Evolutionary conservation across 2,888 invertebrate species (phyloP).

Genomic region (Endomychus coccineus): DNA sequence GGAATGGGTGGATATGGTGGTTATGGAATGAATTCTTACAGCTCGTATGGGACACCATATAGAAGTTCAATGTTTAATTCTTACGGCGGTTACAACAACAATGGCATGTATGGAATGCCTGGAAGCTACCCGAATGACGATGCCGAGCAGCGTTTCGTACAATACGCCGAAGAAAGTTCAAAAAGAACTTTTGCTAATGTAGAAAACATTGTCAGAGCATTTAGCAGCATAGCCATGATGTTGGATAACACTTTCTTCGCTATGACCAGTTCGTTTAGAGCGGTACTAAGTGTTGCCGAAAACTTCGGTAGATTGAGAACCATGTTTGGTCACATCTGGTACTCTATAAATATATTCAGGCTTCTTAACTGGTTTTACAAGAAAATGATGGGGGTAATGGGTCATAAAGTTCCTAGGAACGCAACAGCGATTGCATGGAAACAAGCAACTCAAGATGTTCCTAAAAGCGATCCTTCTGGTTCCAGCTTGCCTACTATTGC

Average conservation of each 20-base stretch:
- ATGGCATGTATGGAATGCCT: conserved; percentile 44
- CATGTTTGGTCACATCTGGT: conserved; percentile 80
- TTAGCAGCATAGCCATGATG: conserved; percentile 93
- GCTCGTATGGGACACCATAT: conserved; percentile 26
- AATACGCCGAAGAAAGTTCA: conserved; percentile 85
- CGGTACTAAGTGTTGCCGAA: conserved; percentile 92
- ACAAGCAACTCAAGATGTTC: conserved; percentile 31
- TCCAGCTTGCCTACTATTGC: conserved; percentile 84
- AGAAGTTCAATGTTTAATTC: conserved; percentile 15
- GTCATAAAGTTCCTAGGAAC: conserved; percentile 45
- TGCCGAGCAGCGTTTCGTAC: conserved; percentile 68
- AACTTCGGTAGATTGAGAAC: conserved; percentile 80
- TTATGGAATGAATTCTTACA: conserved; percentile 33
- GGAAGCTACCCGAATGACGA: conserved; percentile 43
- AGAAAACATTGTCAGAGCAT: conserved; percentile 75
- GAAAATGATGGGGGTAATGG: conserved; percentile 63
- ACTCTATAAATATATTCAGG: conserved; percentile 76
- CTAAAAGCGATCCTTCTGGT: conserved; percentile 36
- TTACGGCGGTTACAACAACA: conserved; percentile 32
- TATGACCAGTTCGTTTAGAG: conserved; percentile 89
- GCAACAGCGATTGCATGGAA: conserved; percentile 40
- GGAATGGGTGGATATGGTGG: conserved; percentile 23
- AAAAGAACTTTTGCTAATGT: conserved; percentile 92
- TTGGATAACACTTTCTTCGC: conserved; percentile 94
- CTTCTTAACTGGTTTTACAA: conserved; percentile 73